Percentiles rank a stretch among this genome's conserved stretches.
Evolutionary conservation across 37 sponge, comb jelly and placozoan species (phyloP).

Genomic region (Beroe forskalii): DNA sequence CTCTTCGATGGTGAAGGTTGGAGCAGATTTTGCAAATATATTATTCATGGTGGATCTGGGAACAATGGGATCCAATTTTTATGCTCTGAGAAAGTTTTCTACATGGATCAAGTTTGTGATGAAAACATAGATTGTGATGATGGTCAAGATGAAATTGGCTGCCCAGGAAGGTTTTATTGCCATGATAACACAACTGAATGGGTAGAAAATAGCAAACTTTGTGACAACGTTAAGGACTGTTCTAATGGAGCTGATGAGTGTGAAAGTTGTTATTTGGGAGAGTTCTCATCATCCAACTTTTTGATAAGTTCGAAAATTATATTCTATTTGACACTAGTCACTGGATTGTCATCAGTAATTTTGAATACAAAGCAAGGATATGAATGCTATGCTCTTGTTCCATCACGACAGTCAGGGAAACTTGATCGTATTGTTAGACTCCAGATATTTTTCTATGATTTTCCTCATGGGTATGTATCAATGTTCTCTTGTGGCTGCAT

Average conservation of each 20-base stretch:
- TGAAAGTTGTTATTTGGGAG: not conserved
- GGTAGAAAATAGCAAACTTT: not conserved
- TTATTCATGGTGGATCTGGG: too few species aligned
- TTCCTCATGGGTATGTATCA: conserved; percentile 33
- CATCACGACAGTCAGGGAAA: not conserved
- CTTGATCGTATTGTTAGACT: not conserved
- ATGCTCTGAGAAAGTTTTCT: too few species aligned
- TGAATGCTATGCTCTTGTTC: not conserved
- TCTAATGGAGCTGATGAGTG: conserved; percentile 30
- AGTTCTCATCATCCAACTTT: not conserved
- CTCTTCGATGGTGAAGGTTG: too few species aligned
- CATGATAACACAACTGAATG: not conserved
- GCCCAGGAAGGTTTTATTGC: conserved; percentile 58
- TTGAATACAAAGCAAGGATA: not conserved
- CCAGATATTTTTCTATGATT: not conserved
- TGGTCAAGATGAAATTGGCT: not conserved
- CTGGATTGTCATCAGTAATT: not conserved
- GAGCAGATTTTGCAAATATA: too few species aligned
- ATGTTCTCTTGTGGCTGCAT: not conserved
- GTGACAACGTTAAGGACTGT: conserved; percentile 48
- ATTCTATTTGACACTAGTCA: not conserved
- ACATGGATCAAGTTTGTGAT: not conserved
- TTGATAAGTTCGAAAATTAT: not conserved
- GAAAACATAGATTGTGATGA: not conserved
- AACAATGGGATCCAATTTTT: too few species aligned